phyloP scores from a whole-genome alignment of 1,140 invertebrate genomes.

The Dysdera silvatica region DNA sequence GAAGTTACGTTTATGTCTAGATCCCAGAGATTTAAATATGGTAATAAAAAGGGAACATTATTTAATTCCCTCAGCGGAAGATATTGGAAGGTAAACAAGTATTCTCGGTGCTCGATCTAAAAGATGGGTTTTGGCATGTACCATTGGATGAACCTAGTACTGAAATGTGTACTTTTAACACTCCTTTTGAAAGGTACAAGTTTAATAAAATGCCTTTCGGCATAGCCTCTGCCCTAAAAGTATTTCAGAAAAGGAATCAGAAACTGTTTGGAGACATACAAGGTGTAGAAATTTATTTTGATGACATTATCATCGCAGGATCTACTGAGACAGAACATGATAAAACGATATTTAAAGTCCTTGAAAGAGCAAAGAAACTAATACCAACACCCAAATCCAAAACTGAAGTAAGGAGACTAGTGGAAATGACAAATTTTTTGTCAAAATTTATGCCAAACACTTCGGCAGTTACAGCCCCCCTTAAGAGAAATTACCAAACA shows the following conservation, averaged over 20 bases:
- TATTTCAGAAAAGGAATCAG: slow-evolving; percentile 11
- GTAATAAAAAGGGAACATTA: slow-evolving; percentile 28
- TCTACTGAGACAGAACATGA: neutral
- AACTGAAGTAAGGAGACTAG: slow-evolving; percentile 4
- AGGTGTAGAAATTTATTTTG: slow-evolving; percentile 3
- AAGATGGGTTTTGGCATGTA: slow-evolving; percentile 13
- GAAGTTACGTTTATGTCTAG: slow-evolving; percentile 29
- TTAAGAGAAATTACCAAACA: neutral
- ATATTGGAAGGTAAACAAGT: slow-evolving; percentile 5
- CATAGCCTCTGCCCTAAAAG: slow-evolving; percentile 43
- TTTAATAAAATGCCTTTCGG: slow-evolving; percentile 47
- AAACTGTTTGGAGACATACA: slow-evolving; percentile 14
- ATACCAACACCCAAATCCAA: slow-evolving; percentile 19
- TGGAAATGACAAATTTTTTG: slow-evolving; percentile 17
- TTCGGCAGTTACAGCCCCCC: no score
- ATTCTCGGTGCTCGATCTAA: slow-evolving; percentile 13
- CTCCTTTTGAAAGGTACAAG: slow-evolving; percentile 36
- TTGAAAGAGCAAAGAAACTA: slow-evolving; percentile 13
- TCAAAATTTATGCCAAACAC: slow-evolving; percentile 13
- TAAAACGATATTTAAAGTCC: slow-evolving; percentile 1
- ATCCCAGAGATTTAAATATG: slow-evolving; percentile 37
- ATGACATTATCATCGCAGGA: slow-evolving; percentile 14
- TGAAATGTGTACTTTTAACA: slow-evolving; percentile 20
- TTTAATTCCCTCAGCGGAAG: slow-evolving; percentile 4
- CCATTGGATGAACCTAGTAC: slow-evolving; percentile 2